Evolutionary conservation across 2,888 invertebrate species (phyloP).

Genomic region (Andrena flavipes): DNA sequence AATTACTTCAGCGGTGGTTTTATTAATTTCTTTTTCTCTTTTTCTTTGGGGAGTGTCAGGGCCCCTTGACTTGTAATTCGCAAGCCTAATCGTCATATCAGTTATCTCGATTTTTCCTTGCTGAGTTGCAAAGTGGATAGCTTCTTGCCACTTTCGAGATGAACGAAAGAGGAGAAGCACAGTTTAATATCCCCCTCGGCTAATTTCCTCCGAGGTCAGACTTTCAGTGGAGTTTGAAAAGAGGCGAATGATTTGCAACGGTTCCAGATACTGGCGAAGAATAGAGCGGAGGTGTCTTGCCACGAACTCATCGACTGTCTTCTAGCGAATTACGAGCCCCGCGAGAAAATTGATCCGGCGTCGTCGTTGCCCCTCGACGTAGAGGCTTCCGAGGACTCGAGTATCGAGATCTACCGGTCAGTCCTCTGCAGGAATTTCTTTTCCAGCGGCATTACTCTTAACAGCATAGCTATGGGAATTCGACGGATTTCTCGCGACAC

Average conservation of each 20-base stretch:
- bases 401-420: conserved; percentile 90
- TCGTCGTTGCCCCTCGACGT: conserved; percentile 82
- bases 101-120: neutral
- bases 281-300: conserved; percentile 89
- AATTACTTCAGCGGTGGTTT: too few species aligned
- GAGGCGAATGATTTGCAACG: neutral
- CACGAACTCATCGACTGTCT: conserved; percentile 90
- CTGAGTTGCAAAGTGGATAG: neutral
- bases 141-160: neutral
- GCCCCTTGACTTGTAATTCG: too few species aligned
- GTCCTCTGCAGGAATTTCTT: conserved; percentile 51
- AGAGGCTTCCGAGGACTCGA: conserved; percentile 88
- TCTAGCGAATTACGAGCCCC: conserved; percentile 88
- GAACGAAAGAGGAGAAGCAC: neutral
- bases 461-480: neutral
- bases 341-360: conserved; percentile 85
- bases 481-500: neutral
- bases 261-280: conserved; percentile 87
- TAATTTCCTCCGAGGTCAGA: neutral
- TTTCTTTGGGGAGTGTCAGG: too few species aligned
- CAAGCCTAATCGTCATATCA: too few species aligned
- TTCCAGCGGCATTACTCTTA: neutral
- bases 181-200: neutral
- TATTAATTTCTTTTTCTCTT: too few species aligned
- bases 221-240: neutral